A percentile compares a stretch with the other conserved stretches of the same genome.
Conservation (phyloP, 35 echinoderm and acorn worm species). For the Apostichopus parvimensis region DNA sequence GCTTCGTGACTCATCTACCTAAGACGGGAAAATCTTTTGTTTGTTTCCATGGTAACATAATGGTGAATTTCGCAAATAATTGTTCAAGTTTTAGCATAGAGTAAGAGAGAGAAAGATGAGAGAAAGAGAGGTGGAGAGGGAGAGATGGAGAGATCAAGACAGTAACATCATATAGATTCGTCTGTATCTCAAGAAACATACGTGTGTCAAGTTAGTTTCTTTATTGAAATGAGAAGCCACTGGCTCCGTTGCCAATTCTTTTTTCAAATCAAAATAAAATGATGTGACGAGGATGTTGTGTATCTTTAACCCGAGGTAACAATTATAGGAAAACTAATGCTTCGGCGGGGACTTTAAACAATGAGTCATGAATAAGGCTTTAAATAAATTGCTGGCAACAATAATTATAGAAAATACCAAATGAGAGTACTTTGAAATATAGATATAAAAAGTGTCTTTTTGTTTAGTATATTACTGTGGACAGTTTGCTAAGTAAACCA, state of each 20-base stretch:
- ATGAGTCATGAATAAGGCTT: conserved; percentile 13
- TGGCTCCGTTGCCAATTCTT: background rate
- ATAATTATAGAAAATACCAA: too few species aligned
- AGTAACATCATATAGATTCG: background rate
- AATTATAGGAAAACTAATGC: background rate
- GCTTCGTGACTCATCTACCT: background rate
- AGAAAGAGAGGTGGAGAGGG: too few species aligned
- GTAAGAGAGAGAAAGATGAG: background rate
- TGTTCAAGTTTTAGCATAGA: background rate
- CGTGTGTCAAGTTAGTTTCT: background rate
- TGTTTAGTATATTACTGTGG: too few species aligned
- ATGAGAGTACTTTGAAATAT: too few species aligned
- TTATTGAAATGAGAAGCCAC: background rate
- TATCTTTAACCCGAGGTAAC: conserved; percentile 16
- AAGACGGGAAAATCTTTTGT: background rate
- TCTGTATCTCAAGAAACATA: background rate
- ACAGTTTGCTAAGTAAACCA: too few species aligned
- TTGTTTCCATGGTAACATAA: background rate
- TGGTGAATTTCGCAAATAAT: background rate
- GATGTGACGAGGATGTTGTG: background rate
- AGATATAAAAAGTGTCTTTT: too few species aligned
- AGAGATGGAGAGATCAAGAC: background rate
- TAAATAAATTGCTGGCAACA: conserved; percentile 25
- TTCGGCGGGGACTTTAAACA: conserved; percentile 1
- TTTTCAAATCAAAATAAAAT: background rate